Evolutionary conservation across 2,113 vertebrate genomes (phyloP), one percentile per base, ranked within the genome.

Genomic region (Garra rufa): DNA sequence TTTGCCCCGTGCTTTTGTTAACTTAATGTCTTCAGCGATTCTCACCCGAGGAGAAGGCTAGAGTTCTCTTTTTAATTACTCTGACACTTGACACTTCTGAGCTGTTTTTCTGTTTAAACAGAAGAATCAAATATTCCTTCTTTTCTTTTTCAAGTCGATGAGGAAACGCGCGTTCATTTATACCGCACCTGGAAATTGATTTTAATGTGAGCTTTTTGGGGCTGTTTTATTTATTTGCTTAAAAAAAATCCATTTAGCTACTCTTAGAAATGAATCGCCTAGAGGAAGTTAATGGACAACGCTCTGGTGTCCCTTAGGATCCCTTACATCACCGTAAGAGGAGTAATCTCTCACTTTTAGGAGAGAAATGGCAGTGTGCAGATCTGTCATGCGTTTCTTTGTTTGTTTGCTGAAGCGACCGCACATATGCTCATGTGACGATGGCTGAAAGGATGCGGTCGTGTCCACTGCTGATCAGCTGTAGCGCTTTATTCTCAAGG

Each of bases 1-100:
- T 93, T 96, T 95, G 93, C 92, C 94, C 94, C 92, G 83, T 93
- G 92, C 93, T 95, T 82, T 96, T 95, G 92, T 95, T 96, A 94
- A 93, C 93, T 92, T 96, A 95, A 96, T 96, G 93, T 93, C 94
- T 96, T 91, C 93, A 85, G 86, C 89, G 92, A 92, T 93, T 89
- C 92, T 96, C 94, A 91, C 94, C 94, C 95, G 93, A 93, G 86
- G 90, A 92, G 92, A 93, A 93, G 90, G 83, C 94, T 91, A 95
- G 91, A 91, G 92, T 90, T 92, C 85, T 91, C 91, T 89, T 95
- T 95, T 95, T 95, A 94, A 94, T 96, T 94, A 93, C 93, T 86
- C 81, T 91, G 91, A 89, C 89, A 90, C 90, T 94, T 95, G 92
- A 91, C 94, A 92, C 92, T 91, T 91, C 89, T 93, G 71, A 86